Base-by-base conservation (phyloP, 1,140 invertebrate genomes). In the Aphis craccivora region DNA sequence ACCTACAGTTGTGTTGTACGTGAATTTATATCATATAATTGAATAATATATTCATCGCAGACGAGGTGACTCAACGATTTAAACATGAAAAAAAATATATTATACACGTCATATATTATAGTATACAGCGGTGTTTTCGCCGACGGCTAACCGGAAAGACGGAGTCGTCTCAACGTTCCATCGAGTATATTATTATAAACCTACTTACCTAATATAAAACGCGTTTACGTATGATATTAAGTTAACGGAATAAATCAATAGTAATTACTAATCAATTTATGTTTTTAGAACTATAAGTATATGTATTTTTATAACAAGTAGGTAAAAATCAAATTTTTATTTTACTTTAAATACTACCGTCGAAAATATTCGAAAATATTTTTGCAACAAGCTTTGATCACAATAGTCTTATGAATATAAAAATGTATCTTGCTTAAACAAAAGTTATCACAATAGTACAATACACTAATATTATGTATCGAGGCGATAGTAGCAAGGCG, bases 1-100 rank as follows among this genome's bases (percentile, higher is more conserved):
- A 76, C 30, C n/a, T n/a, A 48, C n/a, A 22, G 18, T 88, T 11
- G 45, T 51, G 86, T 86, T 51, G 86, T 51, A 48, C 25, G 18
- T 84, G 37, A 84, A 84, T 84, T 84, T 30, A n/a, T 76, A 76
- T n/a, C 30, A 76, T 76, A 76, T 76, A 76, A 76, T 76, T 76
- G 60, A 76, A 76, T 76, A 76, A 76, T n/a, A 76, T 76, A 76
- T 76, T n/a, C 60, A 76, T 76, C 60, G 14, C 60, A n/a, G n/a
- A 76, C 60, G 14, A 76, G 60, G 30, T n/a, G 60, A 76, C 60
- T 76, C 30, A 1, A 76, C 30, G 60, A n/a, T 76, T 76, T 76
- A 18, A n/a, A 76, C 18, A 76, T 0, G 14, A n/a, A 76, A 76
- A 67, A 60, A 67, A 67, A 60, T 5, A 35, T 18, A 18, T 35